These are phyloP conservation scores for Syngnathoides biaculeatus DNA, from an alignment of 2,113 vertebrate genomes.

Conservation along the genomic window DNA sequence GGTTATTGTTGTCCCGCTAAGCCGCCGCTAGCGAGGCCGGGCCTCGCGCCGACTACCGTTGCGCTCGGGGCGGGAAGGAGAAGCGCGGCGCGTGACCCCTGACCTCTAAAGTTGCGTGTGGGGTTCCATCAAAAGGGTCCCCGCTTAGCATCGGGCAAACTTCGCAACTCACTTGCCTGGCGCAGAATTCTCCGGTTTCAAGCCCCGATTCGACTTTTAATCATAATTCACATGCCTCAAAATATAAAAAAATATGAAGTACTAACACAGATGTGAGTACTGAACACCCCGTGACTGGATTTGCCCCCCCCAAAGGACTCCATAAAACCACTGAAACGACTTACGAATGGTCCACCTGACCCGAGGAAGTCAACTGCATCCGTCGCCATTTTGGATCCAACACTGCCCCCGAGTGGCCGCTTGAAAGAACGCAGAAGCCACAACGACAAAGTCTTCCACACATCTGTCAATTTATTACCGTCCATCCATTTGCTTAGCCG, in stretches of 20 bases:
- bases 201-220: too few relatives aligned
- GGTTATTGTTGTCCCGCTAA: slow-evolving; percentile 65
- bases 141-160: not conserved
- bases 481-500: too few relatives aligned
- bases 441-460: not conserved
- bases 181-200: too few relatives aligned
- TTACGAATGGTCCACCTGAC: too few relatives aligned
- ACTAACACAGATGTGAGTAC: too few relatives aligned
- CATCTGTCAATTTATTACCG: too few relatives aligned
- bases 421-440: slow-evolving; percentile 14
- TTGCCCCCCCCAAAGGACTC: not conserved
- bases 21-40: slow-evolving; percentile 1
- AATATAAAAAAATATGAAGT: too few relatives aligned
- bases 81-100: slow-evolving; percentile 58
- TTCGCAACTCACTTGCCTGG: not conserved
- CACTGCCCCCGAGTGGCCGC: slow-evolving; percentile 55
- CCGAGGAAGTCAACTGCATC: too few relatives aligned
- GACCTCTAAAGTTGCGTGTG: slow-evolving; percentile 52
- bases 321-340: too few relatives aligned
- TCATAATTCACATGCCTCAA: too few relatives aligned
- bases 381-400: slow-evolving; percentile 29
- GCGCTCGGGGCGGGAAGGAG: too few relatives aligned
- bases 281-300: too few relatives aligned
- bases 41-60: not conserved
- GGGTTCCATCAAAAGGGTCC: not conserved